phyloP scores from a whole-genome alignment of 2,888 invertebrate species.

The Hofmannophila pseudospretella region DNA sequence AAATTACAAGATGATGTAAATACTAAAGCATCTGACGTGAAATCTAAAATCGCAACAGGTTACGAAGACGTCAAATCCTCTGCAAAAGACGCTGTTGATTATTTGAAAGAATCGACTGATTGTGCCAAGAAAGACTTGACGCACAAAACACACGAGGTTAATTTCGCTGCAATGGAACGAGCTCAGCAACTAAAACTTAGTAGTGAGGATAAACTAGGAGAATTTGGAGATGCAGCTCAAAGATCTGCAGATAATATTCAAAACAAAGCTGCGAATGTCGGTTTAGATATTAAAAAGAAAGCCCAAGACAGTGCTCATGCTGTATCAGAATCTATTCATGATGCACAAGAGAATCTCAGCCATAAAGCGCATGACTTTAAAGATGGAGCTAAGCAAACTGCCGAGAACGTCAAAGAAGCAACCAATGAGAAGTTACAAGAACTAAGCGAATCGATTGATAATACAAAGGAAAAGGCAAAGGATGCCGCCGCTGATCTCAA shows the following conservation, averaged over 20 bases:
- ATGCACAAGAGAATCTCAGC: conserved; percentile 37
- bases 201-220: conserved; percentile 35
- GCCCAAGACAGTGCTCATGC: conserved; percentile 48
- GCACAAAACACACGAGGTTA: conserved; percentile 57
- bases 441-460: conserved; percentile 45
- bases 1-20: conserved; percentile 36
- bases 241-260: conserved; percentile 39
- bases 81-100: conserved; percentile 45
- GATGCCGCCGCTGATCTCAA: conserved; percentile 32
- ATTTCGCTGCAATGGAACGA: conserved; percentile 56
- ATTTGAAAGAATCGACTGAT: conserved; percentile 47
- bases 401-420: conserved; percentile 39
- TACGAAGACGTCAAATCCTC: conserved; percentile 39
- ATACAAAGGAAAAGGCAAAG: conserved; percentile 45
- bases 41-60: conserved; percentile 34
- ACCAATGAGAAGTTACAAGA: conserved; percentile 47
- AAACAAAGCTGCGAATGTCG: conserved; percentile 36
- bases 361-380: conserved; percentile 46
- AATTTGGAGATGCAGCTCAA: conserved; percentile 45
- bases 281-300: conserved; percentile 29
- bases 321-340: conserved; percentile 37
- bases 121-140: conserved; percentile 46
- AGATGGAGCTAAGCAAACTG: conserved; percentile 35
- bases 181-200: conserved; percentile 49
- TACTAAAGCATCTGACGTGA: conserved; percentile 32